Base-by-base conservation (phyloP, 2,797 vertebrate species). In the Sebastes elongatus region DNA sequence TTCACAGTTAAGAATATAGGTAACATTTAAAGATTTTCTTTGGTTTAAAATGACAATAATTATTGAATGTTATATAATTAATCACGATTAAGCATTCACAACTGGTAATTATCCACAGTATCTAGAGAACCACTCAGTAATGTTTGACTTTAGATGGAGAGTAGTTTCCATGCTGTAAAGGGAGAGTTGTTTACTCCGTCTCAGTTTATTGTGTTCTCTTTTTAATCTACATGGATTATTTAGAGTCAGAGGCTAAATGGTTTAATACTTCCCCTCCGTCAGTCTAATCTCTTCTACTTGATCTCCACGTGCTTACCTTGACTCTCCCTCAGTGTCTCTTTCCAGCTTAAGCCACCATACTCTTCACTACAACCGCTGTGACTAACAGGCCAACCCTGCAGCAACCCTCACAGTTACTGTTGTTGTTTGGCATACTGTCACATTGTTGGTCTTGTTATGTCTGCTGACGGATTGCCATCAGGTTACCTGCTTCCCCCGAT, bases 171-270 rank as follows among this genome's bases (percentile, higher is more conserved):
- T 7, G 10, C 10, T 28, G 14, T 63, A 16, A 72, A 5, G 18
- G 2, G 7, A 52, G 11, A 64, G 68, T 63, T 77, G 61, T 75
- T 78, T 80, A 49, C 65, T 61, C 65, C 9, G 7, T 81, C 18
- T 49, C 46, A 49, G 16, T 18, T 52, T 52, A 8, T 20, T 52
- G 20, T 52, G 7, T 52, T 52, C 46, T 68, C 32, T 56, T 20
- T 88, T 63, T 46, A 85, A 89, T 91, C 88, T 77, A 1, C 61
- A 71, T 49, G 76, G 89, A 88, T 92, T 89, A 92, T 78, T 88
- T 22, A 13, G 74, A 79, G 78, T 80, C 71, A 30, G 56, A 78
- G 83, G 73, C 70, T 90, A 87, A 93, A 86, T 70, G 76, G 88
- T 90, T 93, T 88, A 91, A 78, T 81, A 27, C 64, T 49, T 57